Percentiles rank a stretch among this genome's conserved stretches.
Conservation (phyloP, 2,113 vertebrate genomes). For the Myodes glareolus region DNA sequence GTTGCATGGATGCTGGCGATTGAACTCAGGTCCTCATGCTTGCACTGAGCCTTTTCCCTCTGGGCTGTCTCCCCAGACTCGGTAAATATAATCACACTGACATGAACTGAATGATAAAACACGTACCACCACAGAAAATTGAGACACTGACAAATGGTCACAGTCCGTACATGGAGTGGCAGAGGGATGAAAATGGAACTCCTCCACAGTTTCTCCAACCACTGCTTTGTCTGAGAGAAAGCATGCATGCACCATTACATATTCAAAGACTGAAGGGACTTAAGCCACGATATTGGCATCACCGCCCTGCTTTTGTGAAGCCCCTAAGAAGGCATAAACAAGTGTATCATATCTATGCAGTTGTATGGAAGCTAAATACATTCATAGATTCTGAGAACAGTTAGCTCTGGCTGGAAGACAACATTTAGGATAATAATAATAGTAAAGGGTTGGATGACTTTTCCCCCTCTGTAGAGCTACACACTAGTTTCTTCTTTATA, state of each 20-base stretch:
- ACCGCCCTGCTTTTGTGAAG: not conserved
- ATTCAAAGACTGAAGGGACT: not conserved
- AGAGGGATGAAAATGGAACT: not conserved
- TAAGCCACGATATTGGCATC: too few relatives aligned
- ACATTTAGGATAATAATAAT: not conserved
- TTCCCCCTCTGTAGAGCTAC: not conserved
- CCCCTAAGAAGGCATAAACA: not conserved
- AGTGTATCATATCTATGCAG: not conserved
- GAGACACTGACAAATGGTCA: not conserved
- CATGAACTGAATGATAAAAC: not conserved
- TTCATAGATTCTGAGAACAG: not conserved
- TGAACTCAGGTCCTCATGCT: not conserved
- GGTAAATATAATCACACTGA: not conserved
- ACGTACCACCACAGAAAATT: not conserved
- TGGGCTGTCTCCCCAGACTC: not conserved
- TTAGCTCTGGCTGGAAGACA: not conserved
- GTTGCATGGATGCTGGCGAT: not conserved
- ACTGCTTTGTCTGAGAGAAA: conserved; percentile 12
- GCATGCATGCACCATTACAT: not conserved
- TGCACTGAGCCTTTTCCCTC: not conserved
- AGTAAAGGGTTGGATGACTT: not conserved
- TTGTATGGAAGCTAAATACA: not conserved
- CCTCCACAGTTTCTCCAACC: not conserved
- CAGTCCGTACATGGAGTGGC: not conserved
- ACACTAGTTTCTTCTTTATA: conserved; percentile 20